A percentile compares a stretch with the other conserved stretches of the same genome.
These are phyloP conservation scores for Thereva nobilitata DNA, from an alignment of 2,888 invertebrate genomes.

Conservation along the genomic window DNA sequence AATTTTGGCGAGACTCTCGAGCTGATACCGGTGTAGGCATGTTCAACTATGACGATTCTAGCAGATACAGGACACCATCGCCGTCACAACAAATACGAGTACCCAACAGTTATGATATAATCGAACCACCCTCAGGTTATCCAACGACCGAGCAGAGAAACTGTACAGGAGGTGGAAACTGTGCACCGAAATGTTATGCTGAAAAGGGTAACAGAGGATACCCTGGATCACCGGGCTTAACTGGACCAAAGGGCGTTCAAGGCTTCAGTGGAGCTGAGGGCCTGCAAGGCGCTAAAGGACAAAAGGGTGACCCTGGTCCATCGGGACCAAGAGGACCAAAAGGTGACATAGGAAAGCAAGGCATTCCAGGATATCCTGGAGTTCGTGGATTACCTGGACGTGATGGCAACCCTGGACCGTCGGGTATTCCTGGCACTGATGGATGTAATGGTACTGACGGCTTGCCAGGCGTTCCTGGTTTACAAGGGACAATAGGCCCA, in stretches of 20 bases:
- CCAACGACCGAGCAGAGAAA: slow-evolving; percentile 59
- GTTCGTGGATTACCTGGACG: slow-evolving; percentile 59
- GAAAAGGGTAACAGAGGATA: slow-evolving; percentile 83
- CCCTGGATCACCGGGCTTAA: slow-evolving; percentile 72
- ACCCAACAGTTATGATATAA: slow-evolving; percentile 54
- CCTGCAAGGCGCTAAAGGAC: slow-evolving; percentile 83
- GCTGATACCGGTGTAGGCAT: slow-evolving; percentile 51
- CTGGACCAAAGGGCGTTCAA: slow-evolving; percentile 74
- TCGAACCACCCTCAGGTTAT: slow-evolving; percentile 48
- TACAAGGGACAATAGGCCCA: slow-evolving; percentile 73
- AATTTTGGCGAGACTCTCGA: slow-evolving; percentile 56
- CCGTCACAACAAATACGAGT: slow-evolving; percentile 47
- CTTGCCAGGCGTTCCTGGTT: slow-evolving; percentile 71
- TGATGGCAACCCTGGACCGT: slow-evolving; percentile 62
- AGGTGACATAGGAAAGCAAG: slow-evolving; percentile 84
- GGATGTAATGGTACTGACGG: slow-evolving; percentile 97
- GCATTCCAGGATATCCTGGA: slow-evolving; percentile 85
- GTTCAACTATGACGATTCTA: slow-evolving; percentile 44
- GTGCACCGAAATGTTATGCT: slow-evolving; percentile 84
- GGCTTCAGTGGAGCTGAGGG: slow-evolving; percentile 87
- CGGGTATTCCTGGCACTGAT: slow-evolving; percentile 86
- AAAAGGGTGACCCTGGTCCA: slow-evolving; percentile 84
- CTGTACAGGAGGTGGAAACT: slow-evolving; percentile 70
- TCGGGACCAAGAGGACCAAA: slow-evolving; percentile 80
- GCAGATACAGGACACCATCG: slow-evolving; percentile 45